phyloP scores from a whole-genome alignment of 2,888 invertebrate genomes.

The Dryadula phaetusa region DNA sequence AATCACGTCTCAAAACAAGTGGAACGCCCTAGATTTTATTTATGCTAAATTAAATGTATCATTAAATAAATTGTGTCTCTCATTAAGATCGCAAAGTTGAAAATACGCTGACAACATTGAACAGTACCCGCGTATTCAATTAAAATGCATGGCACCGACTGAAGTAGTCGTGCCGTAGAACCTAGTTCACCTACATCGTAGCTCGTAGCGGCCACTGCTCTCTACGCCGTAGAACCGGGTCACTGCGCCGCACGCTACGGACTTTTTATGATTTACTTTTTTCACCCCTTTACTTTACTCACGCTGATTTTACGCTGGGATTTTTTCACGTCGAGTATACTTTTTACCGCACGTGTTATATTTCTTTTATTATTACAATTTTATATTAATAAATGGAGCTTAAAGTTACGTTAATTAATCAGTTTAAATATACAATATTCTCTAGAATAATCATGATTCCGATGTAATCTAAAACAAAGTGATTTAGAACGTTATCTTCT shows the following conservation, averaged over 20 bases:
- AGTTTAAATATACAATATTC: constrained; percentile 14
- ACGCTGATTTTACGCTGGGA: constrained; percentile 34
- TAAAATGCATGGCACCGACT: constrained; percentile 29
- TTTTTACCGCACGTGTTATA: constrained; percentile 14
- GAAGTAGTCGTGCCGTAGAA: constrained; percentile 44
- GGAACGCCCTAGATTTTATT: constrained; percentile 14
- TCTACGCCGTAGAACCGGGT: constrained; percentile 77
- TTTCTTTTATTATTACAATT: constrained; percentile 9
- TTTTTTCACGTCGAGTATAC: constrained; percentile 8
- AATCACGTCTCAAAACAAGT: constrained; percentile 11
- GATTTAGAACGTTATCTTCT: constrained; percentile 16
- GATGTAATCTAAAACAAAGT: constrained; percentile 17
- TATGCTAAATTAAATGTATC: constrained; percentile 19
- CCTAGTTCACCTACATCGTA: constrained; percentile 53
- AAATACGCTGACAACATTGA: constrained; percentile 23
- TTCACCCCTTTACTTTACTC: constrained; percentile 36
- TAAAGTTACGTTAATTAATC: background rate
- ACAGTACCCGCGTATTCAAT: constrained; percentile 32
- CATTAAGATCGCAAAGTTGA: constrained; percentile 20
- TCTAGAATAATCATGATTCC: background rate
- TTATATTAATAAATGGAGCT: constrained; percentile 12
- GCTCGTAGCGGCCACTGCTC: constrained; percentile 72
- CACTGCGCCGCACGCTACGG: constrained; percentile 58
- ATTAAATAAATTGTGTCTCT: constrained; percentile 26
- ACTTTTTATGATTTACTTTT: constrained; percentile 47